Conservation (phyloP, 2,113 vertebrate species). For the Varanus komodoensis region DNA sequence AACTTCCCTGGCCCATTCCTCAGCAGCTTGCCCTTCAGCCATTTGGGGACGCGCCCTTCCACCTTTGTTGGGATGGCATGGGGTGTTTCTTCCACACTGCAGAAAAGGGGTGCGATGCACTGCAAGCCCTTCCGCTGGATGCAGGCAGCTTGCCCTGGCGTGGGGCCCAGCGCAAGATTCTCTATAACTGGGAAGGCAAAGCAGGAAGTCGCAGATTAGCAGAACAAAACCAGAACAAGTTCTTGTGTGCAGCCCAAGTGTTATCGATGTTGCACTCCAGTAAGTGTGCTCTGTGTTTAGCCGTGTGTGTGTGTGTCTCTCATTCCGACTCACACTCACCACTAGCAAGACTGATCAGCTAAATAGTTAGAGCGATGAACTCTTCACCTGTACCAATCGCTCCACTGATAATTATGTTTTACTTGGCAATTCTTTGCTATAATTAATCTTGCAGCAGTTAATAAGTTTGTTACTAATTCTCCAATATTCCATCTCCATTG, state of each 20-base stretch:
- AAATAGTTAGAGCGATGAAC: not conserved
- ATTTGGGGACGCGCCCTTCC: slow-evolving; percentile 85
- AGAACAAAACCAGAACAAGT: too few relatives aligned
- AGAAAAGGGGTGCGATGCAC: slow-evolving; percentile 80
- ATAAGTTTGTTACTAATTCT: too few relatives aligned
- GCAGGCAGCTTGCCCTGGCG: slow-evolving; percentile 53
- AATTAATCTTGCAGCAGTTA: too few relatives aligned
- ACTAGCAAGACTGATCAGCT: not conserved
- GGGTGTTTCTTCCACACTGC: slow-evolving; percentile 82
- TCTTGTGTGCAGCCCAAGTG: not conserved
- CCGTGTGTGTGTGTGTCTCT: too few relatives aligned
- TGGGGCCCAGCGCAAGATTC: slow-evolving; percentile 32
- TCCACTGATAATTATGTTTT: not conserved
- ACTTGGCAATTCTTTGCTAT: not conserved
- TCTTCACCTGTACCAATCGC: not conserved
- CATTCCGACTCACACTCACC: not conserved
- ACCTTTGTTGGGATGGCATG: slow-evolving; percentile 77
- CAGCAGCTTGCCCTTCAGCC: slow-evolving; percentile 88
- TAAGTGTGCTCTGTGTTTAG: too few relatives aligned
- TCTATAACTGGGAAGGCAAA: slow-evolving; percentile 64
- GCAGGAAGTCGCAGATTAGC: not conserved
- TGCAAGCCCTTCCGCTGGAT: slow-evolving; percentile 73
- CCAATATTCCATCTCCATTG: too few relatives aligned
- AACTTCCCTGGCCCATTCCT: slow-evolving; percentile 94
- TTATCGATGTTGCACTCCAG: not conserved